Percentiles rank a stretch among this genome's conserved stretches.
These are phyloP conservation scores for Whitmania pigra DNA, from an alignment of 1,140 invertebrate species.

Conservation along the genomic window DNA sequence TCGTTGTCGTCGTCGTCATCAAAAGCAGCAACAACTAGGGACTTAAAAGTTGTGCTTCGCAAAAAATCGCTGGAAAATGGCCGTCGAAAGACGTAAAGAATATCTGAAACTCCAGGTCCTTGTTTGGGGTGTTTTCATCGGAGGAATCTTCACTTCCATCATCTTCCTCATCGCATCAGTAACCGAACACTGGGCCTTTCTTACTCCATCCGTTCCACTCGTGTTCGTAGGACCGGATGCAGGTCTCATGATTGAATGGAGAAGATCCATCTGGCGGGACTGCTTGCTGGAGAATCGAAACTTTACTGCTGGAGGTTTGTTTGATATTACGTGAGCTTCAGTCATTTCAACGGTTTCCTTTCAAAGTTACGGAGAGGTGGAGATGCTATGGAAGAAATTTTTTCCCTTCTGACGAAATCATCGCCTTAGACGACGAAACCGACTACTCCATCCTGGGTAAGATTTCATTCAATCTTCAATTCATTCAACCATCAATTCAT, in stretches of 20 bases:
- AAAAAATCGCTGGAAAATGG: no score
- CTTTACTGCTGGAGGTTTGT: background rate
- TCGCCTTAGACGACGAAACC: constrained; percentile 2
- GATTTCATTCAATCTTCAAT: background rate
- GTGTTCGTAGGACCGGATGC: background rate
- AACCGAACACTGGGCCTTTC: background rate
- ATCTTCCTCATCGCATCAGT: constrained; percentile 7
- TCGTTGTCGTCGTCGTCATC: no score
- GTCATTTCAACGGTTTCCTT: background rate
- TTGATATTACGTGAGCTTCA: background rate
- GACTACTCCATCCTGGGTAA: background rate
- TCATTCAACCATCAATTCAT: no score
- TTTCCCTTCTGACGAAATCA: background rate
- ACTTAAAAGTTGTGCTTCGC: no score
- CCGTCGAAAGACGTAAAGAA: background rate
- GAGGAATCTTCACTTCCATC: background rate
- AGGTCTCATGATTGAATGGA: background rate
- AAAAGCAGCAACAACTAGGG: no score
- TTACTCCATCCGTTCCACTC: background rate
- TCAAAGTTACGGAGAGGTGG: background rate
- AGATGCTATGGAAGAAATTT: background rate
- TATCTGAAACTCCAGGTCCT: background rate
- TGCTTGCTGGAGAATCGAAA: background rate
- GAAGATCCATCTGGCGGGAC: background rate
- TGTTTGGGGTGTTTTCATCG: background rate